Percentiles rank a stretch among this genome's conserved stretches.
Evolutionary conservation across 2,888 invertebrate genomes (phyloP).

Genomic region (Synanthedon tipuliformis): DNA sequence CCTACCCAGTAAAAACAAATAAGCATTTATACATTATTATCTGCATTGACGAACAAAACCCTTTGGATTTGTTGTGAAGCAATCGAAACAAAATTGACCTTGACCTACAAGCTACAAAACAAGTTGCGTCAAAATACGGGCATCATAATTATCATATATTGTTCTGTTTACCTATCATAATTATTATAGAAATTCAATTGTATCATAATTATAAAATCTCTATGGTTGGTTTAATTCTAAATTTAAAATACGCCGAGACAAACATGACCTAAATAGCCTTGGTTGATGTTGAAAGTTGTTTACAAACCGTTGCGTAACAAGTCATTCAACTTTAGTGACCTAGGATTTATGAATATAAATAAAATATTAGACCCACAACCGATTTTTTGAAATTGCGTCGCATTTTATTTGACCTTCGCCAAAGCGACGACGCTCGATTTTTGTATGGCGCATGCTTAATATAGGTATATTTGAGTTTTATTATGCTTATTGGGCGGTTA

Average conservation of each 20-base stretch:
- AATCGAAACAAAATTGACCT: neutral
- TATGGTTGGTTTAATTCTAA: neutral
- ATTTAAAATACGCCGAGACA: neutral
- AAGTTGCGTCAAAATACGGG: neutral
- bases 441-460: neutral
- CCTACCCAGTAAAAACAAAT: no score
- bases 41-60: no score
- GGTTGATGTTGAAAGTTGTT: constrained; percentile 48
- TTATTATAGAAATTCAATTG: neutral
- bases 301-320: constrained; percentile 41
- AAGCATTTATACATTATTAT: no score
- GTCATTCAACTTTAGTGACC: constrained; percentile 29
- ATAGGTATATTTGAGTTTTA: neutral
- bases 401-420: constrained; percentile 33
- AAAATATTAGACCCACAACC: neutral
- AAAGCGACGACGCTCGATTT: neutral
- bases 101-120: neutral
- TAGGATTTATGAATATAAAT: neutral
- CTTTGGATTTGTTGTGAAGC: no score
- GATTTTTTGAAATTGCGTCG: constrained; percentile 5
- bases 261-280: constrained; percentile 30
- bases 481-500: neutral
- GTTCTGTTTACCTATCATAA: no score
- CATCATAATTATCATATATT: no score
- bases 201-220: constrained; percentile 2